phyloP scores from a whole-genome alignment of 2,888 invertebrate species.

The Rhingia rostrata region DNA sequence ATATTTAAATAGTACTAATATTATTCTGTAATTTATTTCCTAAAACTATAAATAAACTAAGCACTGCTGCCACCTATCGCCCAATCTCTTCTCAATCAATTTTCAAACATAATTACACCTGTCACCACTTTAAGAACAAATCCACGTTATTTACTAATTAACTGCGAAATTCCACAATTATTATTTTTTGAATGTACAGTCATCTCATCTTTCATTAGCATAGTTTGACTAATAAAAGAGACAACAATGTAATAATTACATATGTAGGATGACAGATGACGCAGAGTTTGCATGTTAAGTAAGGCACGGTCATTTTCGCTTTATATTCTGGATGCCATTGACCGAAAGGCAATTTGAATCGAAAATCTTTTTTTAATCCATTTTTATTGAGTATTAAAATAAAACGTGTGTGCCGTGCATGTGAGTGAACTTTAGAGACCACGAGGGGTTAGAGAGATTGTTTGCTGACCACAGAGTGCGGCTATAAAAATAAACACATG shows the following conservation, averaged over 20 bases:
- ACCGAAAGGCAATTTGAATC: not conserved
- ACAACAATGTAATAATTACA: not conserved
- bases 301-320: not conserved
- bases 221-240: not conserved
- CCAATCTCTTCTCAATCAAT: not conserved
- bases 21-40: no score
- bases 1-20: no score
- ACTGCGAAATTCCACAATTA: not conserved
- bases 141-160: not conserved
- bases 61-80: not conserved
- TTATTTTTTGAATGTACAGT: not conserved
- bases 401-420: not conserved
- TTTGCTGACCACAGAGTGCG: not conserved
- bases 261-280: not conserved
- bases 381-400: no score
- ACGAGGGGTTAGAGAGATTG: conserved; percentile 1
- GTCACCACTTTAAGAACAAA: not conserved
- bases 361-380: no score
- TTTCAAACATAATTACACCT: not conserved
- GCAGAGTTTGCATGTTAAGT: not conserved
- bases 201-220: not conserved
- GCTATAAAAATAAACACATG: not conserved
- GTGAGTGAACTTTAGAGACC: not conserved
- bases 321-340: not conserved
- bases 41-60: no score